Base-by-base conservation (phyloP, 2,113 vertebrate genomes). In the Brachypteracias leptosomus region DNA sequence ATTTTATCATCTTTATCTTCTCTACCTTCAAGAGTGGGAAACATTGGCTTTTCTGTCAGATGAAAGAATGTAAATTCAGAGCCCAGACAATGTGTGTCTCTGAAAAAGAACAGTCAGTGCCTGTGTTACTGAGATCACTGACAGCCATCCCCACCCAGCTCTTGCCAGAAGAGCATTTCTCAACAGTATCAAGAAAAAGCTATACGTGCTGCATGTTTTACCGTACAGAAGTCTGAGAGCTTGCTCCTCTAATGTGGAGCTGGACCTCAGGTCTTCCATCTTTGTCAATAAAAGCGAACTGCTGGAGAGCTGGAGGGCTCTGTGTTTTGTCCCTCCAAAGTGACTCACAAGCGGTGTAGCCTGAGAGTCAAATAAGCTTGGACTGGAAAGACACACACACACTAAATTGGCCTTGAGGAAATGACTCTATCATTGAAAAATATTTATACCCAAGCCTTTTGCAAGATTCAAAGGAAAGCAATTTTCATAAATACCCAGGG, bases 31-130 rank as follows among this genome's bases (percentile, higher is more conserved):
- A 35, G 38, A 33, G 20, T 71, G 18, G 38, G 33, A 78, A 89
- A 72, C 0, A 0, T 4, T 52, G 58, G 2, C 11, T 72, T 70
- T 81, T 72, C 12, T 52, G 28, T 33, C 61, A 78, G 35, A 16
- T 38, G 31, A 80, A 73, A 67, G 22, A 72, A 33, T 5, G 16
- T 15, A 38, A 51, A 17, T 77, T 55, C n/a, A 62, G 59, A 85
- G 42, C 33, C 26, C 88, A 47, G 52, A 6, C 8, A 62, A 24
- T 0, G 0, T 2, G 8, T 8, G 2, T 22, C 24, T 61, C 44
- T 74, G 67, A 71, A 68, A 61, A 24, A 25, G 24, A 52, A 8
- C 11, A 3, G 0, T 52, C 9, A 3, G 3, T 13, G 21, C 31
- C 26, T 26, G 21, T 17, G 49, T 66, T 55, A 7, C 0, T 20